Evolutionary conservation across 2,888 invertebrate genomes (phyloP).

Genomic region (Dugesia japonica): DNA sequence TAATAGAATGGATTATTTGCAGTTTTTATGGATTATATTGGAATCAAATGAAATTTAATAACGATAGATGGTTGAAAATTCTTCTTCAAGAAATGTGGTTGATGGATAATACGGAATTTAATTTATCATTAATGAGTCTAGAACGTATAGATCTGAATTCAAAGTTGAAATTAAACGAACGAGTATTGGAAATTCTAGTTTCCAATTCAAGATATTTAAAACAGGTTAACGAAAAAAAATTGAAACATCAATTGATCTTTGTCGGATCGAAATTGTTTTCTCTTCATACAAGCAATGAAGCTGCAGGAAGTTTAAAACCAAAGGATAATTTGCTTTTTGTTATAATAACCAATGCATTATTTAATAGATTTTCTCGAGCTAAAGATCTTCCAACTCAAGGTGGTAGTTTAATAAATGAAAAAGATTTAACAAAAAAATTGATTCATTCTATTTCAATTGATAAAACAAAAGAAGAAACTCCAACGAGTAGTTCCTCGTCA

Average conservation of each 20-base stretch:
- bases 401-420: not conserved
- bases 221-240: not conserved
- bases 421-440: not conserved
- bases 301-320: not conserved
- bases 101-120: constrained; percentile 2
- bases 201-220: not conserved
- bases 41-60: not conserved
- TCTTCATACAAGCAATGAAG: not conserved
- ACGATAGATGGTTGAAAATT: not conserved
- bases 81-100: not conserved
- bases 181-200: not conserved
- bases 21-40: constrained; percentile 2
- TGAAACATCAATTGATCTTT: not conserved
- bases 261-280: constrained; percentile 3
- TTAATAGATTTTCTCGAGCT: not conserved
- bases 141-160: not conserved
- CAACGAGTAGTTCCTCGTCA: not conserved
- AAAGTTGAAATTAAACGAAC: not conserved
- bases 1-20: not conserved
- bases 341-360: not conserved
- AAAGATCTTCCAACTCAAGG: not conserved
- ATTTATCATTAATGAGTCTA: not conserved
- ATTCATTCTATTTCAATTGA: not conserved
- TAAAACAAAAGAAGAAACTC: not conserved
- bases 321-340: not conserved